Conservation (phyloP, 2,797 vertebrate genomes). For the Artibeus lituratus region DNA sequence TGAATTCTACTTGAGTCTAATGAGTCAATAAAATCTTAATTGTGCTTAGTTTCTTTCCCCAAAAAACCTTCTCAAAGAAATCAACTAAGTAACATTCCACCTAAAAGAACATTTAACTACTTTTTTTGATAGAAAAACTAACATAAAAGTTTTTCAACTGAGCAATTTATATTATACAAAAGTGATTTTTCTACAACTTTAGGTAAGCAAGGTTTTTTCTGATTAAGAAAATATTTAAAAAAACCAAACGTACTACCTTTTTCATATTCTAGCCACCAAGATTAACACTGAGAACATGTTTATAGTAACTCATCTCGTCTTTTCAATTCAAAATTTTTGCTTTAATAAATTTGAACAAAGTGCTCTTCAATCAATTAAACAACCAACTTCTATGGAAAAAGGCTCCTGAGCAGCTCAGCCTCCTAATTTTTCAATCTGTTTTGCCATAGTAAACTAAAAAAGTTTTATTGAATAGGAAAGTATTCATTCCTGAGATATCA, state of each 20-base stretch:
- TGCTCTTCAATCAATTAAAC: background rate
- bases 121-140: constrained; percentile 45
- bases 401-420: background rate
- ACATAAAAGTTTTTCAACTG: background rate
- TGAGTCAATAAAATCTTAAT: constrained; percentile 48
- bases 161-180: constrained; percentile 28
- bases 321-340: background rate
- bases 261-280: background rate
- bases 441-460: background rate
- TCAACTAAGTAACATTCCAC: constrained; percentile 13
- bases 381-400: constrained; percentile 2
- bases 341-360: constrained; percentile 6
- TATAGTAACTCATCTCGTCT: background rate
- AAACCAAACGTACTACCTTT: background rate
- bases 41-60: constrained; percentile 41
- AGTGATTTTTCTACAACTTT: constrained; percentile 12
- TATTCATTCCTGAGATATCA: background rate
- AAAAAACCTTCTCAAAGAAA: constrained; percentile 35
- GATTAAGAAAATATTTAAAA: background rate
- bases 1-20: constrained; percentile 24
- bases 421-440: background rate
- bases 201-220: background rate
- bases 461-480: background rate
- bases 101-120: constrained; percentile 36
- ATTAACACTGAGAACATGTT: background rate